A percentile compares a stretch with the other conserved stretches of the same genome.
Evolutionary conservation across 2,888 invertebrate genomes (phyloP).

Genomic region (Amiota minor): DNA sequence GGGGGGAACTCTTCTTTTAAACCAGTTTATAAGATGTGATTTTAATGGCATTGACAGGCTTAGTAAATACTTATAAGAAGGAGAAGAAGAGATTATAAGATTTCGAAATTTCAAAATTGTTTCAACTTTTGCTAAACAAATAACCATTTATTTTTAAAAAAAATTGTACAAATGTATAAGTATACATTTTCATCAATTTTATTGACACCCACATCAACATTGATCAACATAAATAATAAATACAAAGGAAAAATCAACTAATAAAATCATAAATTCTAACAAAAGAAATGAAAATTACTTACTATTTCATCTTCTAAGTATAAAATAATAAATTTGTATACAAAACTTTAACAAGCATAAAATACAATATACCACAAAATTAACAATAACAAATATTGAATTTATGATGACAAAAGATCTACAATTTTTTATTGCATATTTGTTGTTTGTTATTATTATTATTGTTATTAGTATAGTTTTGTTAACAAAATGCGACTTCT

Average conservation of each 20-base stretch:
- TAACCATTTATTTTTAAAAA: not conserved
- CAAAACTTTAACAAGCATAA: conserved; percentile 39
- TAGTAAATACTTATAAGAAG: no score
- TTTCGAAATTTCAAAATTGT: no score
- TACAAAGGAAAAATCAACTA: conserved; percentile 20
- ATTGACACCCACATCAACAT: conserved; percentile 47
- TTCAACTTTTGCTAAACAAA: not conserved
- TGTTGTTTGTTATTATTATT: not conserved
- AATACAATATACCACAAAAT: conserved; percentile 5
- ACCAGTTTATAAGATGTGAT: no score
- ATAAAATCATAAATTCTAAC: conserved; percentile 45
- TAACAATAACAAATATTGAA: not conserved
- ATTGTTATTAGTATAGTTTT: conserved; percentile 31
- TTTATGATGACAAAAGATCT: not conserved
- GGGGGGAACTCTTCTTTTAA: no score
- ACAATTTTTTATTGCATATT: conserved; percentile 18
- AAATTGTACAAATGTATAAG: conserved; percentile 47
- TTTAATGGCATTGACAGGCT: no score
- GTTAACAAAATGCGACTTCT: conserved; percentile 55
- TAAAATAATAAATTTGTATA: conserved; percentile 60
- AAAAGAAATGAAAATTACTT: conserved; percentile 10
- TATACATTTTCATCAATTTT: conserved; percentile 48
- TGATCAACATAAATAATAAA: conserved; percentile 29
- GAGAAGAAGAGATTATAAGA: no score
- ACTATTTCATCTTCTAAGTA: conserved; percentile 39